Evolutionary conservation across 2,113 vertebrate species (phyloP).

Genomic region (Rissa tridactyla): DNA sequence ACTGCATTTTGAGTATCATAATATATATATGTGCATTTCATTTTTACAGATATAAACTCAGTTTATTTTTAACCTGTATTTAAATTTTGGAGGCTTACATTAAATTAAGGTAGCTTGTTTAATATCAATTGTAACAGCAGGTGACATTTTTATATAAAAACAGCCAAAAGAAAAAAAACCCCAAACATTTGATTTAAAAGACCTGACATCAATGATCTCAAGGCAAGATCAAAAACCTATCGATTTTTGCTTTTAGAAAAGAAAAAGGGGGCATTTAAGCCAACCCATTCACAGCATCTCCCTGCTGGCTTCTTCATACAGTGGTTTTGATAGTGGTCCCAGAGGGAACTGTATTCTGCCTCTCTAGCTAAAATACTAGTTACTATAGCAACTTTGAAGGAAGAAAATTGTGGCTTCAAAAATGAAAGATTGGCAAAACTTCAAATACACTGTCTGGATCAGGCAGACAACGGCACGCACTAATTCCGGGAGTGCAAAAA

Average conservation of each 20-base stretch:
- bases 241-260: slow-evolving; percentile 71
- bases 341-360: slow-evolving; percentile 72
- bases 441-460: slow-evolving; percentile 68
- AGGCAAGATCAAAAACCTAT: slow-evolving; percentile 66
- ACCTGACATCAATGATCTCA: slow-evolving; percentile 76
- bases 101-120: slow-evolving; percentile 79
- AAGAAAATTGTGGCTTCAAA: slow-evolving; percentile 61
- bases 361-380: slow-evolving; percentile 70
- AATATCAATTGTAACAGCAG: slow-evolving; percentile 74
- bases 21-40: slow-evolving; percentile 78
- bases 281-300: slow-evolving; percentile 72
- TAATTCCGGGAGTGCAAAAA: slow-evolving; percentile 19
- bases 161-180: slow-evolving; percentile 65
- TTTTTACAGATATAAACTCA: slow-evolving; percentile 80
- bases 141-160: slow-evolving; percentile 81
- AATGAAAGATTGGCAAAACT: slow-evolving; percentile 59
- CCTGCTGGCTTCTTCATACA: slow-evolving; percentile 74
- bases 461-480: slow-evolving; percentile 48
- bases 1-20: slow-evolving; percentile 82
- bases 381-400: slow-evolving; percentile 69
- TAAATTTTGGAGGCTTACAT: slow-evolving; percentile 78
- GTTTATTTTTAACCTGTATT: slow-evolving; percentile 75
- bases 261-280: slow-evolving; percentile 65
- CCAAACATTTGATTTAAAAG: slow-evolving; percentile 72
- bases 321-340: slow-evolving; percentile 80